Percentiles rank a stretch among this genome's conserved stretches.
Conservation (phyloP, 2,113 vertebrate genomes). For the Odocoileus hemionus region DNA sequence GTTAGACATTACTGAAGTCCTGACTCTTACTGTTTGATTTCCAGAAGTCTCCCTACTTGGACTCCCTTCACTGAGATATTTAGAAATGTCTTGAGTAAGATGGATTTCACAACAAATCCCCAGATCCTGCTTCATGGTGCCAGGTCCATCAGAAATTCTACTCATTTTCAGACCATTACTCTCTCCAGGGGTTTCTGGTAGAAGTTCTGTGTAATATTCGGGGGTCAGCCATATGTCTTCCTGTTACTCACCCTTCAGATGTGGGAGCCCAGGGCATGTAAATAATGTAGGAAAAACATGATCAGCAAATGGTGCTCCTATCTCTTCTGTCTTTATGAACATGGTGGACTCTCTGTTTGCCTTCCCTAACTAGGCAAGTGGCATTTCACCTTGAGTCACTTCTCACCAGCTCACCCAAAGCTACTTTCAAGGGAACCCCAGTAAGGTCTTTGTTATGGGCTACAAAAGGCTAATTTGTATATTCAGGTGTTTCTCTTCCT, state of each 20-base stretch:
- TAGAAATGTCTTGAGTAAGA: neutral
- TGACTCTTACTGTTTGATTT: neutral
- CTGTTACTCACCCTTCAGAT: neutral
- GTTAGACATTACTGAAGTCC: neutral
- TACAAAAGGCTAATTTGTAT: neutral
- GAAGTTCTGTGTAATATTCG: neutral
- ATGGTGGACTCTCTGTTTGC: neutral
- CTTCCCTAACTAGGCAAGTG: neutral
- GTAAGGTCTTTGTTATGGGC: neutral
- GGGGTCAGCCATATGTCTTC: rapidly evolving
- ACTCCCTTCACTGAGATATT: neutral
- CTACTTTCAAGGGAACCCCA: neutral
- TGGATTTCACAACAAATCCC: neutral
- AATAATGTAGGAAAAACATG: neutral
- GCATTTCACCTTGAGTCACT: neutral
- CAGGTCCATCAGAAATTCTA: neutral
- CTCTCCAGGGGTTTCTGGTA: neutral
- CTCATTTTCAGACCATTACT: neutral
- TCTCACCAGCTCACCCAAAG: neutral
- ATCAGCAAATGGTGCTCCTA: neutral
- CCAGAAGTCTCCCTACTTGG: neutral
- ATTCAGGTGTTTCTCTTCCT: neutral
- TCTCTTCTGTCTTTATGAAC: neutral
- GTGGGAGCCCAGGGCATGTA: neutral
- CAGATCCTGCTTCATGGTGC: neutral